Percentiles rank a stretch among this genome's conserved stretches.
Conservation (phyloP, 2,888 invertebrate species). For the Dusona sp. region DNA sequence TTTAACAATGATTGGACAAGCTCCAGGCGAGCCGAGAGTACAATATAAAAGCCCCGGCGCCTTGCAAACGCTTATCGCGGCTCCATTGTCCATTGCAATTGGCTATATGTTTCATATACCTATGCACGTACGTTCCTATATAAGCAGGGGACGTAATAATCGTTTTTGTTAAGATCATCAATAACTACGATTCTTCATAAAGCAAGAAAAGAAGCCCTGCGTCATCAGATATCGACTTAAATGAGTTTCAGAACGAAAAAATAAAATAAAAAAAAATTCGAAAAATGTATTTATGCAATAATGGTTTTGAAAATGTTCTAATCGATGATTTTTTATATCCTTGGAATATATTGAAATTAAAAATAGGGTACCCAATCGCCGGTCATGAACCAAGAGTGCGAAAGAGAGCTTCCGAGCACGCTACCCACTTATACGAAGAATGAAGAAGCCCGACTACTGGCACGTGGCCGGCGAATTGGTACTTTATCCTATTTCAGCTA, state of each 20-base stretch:
- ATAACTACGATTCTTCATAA: background rate
- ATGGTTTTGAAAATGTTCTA: background rate
- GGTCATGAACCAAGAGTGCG: no score
- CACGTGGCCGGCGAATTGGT: no score
- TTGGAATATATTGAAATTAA: no score
- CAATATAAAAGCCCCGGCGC: constrained; percentile 39
- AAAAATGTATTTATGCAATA: no score
- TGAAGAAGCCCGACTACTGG: no score
- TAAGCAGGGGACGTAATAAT: constrained; percentile 15
- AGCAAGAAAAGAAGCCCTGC: background rate
- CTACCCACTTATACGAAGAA: no score
- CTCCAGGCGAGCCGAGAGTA: constrained; percentile 6
- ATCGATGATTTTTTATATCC: background rate
- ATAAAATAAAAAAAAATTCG: background rate
- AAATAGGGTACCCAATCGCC: no score
- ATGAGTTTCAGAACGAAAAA: background rate
- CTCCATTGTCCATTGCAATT: constrained; percentile 66
- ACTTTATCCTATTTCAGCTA: no score
- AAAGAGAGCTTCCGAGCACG: no score
- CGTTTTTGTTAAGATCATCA: constrained; percentile 14
- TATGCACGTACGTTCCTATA: background rate
- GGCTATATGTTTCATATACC: constrained; percentile 34
- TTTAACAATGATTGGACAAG: constrained; percentile 64
- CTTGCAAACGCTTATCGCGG: constrained; percentile 60
- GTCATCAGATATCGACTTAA: no score